These are phyloP conservation scores for Amyelois transitella DNA, from an alignment of 1,140 invertebrate genomes.

Conservation along the genomic window DNA sequence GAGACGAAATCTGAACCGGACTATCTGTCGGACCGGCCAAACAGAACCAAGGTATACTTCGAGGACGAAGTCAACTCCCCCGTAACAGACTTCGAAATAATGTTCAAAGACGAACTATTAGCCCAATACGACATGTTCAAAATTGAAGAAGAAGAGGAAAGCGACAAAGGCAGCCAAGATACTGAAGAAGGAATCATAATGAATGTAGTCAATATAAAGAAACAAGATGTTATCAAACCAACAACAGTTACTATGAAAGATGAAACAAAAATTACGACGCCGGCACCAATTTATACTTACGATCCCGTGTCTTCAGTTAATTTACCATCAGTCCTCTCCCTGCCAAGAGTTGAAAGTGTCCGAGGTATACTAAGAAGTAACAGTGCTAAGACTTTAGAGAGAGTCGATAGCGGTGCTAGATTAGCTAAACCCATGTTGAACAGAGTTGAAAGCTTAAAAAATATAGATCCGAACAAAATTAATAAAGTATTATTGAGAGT, in stretches of 20 bases:
- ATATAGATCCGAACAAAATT: conserved; percentile 60
- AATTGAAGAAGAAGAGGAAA: conserved; percentile 71
- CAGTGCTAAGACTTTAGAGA: conserved; percentile 51
- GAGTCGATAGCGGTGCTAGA: conserved; percentile 47
- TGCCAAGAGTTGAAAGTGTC: conserved; percentile 64
- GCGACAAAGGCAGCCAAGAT: conserved; percentile 45
- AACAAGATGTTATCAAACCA: conserved; percentile 61
- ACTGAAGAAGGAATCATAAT: conserved; percentile 62
- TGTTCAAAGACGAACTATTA: conserved; percentile 72
- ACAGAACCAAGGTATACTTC: conserved; percentile 65
- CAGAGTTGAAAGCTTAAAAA: conserved; percentile 66
- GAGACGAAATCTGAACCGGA: conserved; percentile 67
- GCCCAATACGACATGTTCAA: conserved; percentile 61
- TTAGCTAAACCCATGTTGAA: conserved; percentile 38
- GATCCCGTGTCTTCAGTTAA: conserved; percentile 46
- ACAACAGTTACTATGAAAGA: conserved; percentile 61
- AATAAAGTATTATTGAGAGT: conserved; percentile 64
- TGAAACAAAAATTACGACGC: conserved; percentile 55
- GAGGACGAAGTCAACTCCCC: conserved; percentile 64
- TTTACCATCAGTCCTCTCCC: conserved; percentile 41
- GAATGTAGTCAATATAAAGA: conserved; percentile 51
- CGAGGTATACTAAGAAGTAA: conserved; percentile 61
- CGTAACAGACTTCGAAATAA: conserved; percentile 72
- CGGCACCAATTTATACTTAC: conserved; percentile 51
- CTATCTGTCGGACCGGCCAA: conserved; percentile 53